Conservation (phyloP, 2,797 vertebrate genomes). For the Schizothorax lantsangensis region DNA sequence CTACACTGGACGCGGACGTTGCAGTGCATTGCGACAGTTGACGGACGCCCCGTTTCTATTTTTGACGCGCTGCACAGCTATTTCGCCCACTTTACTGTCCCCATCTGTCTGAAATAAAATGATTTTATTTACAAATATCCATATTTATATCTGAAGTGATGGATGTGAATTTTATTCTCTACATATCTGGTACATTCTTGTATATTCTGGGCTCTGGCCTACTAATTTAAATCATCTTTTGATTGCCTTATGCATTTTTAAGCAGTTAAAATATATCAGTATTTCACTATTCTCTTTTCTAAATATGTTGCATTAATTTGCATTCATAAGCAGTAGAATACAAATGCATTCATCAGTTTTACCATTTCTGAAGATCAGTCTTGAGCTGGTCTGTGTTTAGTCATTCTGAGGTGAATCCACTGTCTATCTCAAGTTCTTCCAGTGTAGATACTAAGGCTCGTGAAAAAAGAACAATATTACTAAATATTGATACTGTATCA, state of each 20-base stretch:
- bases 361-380: neutral
- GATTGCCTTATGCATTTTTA: neutral
- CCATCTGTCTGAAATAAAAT: conserved; percentile 15
- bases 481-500: neutral
- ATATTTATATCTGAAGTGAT: conserved; percentile 19
- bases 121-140: conserved; percentile 33
- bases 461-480: neutral
- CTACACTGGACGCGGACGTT: conserved; percentile 29
- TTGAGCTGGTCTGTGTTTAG: neutral
- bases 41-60: conserved; percentile 34
- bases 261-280: neutral
- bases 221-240: neutral
- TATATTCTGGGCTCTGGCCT: neutral
- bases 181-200: neutral
- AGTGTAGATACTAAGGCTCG: neutral
- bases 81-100: conserved; percentile 27
- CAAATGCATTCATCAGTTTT: neutral
- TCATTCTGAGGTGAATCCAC: neutral
- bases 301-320: neutral
- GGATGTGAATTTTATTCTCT: neutral
- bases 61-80: conserved; percentile 17
- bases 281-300: neutral
- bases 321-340: neutral
- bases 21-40: conserved; percentile 45
- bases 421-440: neutral